Conservation (phyloP, 1,140 invertebrate species). For the Bombus confusus region DNA sequence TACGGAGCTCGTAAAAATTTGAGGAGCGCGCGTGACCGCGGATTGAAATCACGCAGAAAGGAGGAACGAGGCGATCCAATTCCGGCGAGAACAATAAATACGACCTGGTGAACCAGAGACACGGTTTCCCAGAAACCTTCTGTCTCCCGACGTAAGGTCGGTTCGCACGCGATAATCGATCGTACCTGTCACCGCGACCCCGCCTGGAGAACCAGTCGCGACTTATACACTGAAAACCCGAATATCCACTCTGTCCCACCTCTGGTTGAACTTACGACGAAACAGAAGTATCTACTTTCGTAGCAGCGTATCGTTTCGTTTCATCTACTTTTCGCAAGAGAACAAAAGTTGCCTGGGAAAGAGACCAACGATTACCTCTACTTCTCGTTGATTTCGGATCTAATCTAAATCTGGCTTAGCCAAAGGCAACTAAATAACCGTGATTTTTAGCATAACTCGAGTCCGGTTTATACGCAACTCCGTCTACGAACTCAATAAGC, state of each 20-base stretch:
- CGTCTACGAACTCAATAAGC: no score
- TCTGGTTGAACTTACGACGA: background rate
- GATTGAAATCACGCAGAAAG: background rate
- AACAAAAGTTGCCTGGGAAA: background rate
- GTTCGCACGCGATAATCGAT: conserved; percentile 66
- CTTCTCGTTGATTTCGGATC: background rate
- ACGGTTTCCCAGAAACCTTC: conserved; percentile 54
- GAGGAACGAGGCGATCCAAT: conserved; percentile 27
- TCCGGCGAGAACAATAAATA: conserved; percentile 52
- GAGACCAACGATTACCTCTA: no score
- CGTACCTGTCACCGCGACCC: conserved; percentile 35
- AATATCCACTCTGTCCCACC: background rate
- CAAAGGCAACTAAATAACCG: no score
- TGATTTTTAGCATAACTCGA: no score
- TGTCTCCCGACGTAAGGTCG: conserved; percentile 49
- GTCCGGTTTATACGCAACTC: no score
- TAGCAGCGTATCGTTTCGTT: no score
- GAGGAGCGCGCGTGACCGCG: background rate
- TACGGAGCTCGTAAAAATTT: background rate
- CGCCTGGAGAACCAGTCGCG: background rate
- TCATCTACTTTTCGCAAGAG: background rate
- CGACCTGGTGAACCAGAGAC: conserved; percentile 62
- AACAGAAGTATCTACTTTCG: background rate
- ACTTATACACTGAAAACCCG: background rate
- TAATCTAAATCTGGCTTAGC: background rate